Percentiles rank a stretch among this genome's conserved stretches.
Conservation (phyloP, 2,888 invertebrate species). For the Perizoma affinitatum region DNA sequence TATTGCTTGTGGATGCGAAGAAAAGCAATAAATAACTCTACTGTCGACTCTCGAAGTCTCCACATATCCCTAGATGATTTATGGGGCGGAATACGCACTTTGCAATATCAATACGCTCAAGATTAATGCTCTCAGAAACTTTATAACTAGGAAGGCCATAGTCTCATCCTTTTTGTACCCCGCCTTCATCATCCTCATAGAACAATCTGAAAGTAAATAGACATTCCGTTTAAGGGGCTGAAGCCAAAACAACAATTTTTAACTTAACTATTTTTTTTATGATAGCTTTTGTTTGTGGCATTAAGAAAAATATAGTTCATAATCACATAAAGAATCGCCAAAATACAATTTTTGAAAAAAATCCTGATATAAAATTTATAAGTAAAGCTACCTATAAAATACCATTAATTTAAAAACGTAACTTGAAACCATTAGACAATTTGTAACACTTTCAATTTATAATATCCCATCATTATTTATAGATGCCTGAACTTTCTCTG, state of each 20-base stretch:
- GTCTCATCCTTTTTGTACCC: too few species aligned
- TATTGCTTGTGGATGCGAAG: slow-evolving; percentile 48
- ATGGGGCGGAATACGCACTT: slow-evolving; percentile 18
- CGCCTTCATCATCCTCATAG: too few species aligned
- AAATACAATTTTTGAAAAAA: too few species aligned
- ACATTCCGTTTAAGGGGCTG: too few species aligned
- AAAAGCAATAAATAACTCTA: slow-evolving; percentile 65
- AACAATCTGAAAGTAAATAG: too few species aligned
- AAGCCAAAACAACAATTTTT: too few species aligned
- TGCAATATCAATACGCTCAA: slow-evolving; percentile 19
- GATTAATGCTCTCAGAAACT: slow-evolving; percentile 15
- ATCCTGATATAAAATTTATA: too few species aligned
- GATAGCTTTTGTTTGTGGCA: too few species aligned
- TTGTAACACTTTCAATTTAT: slow-evolving; percentile 69
- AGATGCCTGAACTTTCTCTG: slow-evolving; percentile 66
- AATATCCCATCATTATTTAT: slow-evolving; percentile 63
- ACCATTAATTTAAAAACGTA: slow-evolving; percentile 19
- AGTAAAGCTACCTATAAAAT: too few species aligned
- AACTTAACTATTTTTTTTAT: too few species aligned
- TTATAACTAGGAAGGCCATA: background rate
- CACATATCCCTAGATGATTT: slow-evolving; percentile 33
- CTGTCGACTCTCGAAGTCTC: slow-evolving; percentile 15
- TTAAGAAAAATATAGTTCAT: too few species aligned
- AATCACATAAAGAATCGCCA: too few species aligned
- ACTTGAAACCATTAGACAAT: slow-evolving; percentile 58